These are phyloP conservation scores for Mellivora capensis DNA, from an alignment of 2,113 vertebrate species.

Conservation along the genomic window DNA sequence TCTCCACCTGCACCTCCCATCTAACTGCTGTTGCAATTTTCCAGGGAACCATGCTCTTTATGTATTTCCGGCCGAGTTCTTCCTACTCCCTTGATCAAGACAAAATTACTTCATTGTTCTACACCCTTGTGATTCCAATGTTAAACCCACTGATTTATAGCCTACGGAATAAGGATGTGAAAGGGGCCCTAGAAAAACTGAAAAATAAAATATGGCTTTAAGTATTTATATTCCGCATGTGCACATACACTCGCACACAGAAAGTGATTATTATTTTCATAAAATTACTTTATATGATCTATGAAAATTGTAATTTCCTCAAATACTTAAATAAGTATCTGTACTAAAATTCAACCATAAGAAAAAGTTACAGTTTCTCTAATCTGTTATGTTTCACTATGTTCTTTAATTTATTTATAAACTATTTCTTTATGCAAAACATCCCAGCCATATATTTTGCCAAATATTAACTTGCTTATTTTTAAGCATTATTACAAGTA, in stretches of 20 bases:
- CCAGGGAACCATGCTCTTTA: slow-evolving; percentile 24
- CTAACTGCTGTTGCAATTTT: slow-evolving; percentile 50
- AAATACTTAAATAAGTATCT: neutral
- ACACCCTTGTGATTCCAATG: slow-evolving; percentile 56
- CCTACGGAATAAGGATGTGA: slow-evolving; percentile 59
- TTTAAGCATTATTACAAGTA: neutral
- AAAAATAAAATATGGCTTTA: neutral
- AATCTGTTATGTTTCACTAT: neutral
- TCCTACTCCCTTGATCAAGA: slow-evolving; percentile 44
- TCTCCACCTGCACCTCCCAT: neutral
- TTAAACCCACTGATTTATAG: slow-evolving; percentile 66
- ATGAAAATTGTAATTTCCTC: neutral
- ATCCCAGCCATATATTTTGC: neutral
- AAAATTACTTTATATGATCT: neutral
- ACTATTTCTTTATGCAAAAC: neutral
- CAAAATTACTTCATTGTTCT: slow-evolving; percentile 56
- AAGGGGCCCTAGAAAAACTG: neutral
- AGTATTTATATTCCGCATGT: neutral
- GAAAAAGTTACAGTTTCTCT: neutral
- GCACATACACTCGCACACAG: neutral
- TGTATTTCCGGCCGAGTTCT: slow-evolving; percentile 40
- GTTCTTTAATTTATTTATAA: neutral
- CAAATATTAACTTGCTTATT: no score
- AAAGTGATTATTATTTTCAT: neutral
- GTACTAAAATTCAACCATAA: neutral